A percentile compares a stretch with the other conserved stretches of the same genome.
Evolutionary conservation across 2,797 vertebrate species (phyloP).

Genomic region (Gallinago stenura): DNA sequence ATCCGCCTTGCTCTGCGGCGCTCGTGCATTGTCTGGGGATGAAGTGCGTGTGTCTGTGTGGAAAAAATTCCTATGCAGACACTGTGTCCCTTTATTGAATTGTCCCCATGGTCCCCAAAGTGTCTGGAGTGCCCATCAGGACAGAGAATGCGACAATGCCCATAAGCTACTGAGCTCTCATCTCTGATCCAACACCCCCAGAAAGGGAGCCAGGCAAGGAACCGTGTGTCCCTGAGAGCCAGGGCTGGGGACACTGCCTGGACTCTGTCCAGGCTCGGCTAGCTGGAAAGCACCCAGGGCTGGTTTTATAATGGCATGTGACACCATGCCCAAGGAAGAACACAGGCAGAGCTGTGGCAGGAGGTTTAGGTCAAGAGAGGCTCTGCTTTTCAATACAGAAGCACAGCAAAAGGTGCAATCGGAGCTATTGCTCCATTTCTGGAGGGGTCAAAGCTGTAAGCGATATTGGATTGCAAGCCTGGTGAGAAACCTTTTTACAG

Average conservation of each 20-base stretch:
- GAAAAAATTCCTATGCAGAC: slow-evolving; percentile 49
- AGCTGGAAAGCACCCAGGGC: slow-evolving; percentile 6
- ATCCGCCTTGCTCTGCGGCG: not conserved
- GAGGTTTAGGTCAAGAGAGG: not conserved
- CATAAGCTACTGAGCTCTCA: slow-evolving; percentile 25
- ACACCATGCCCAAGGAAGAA: not conserved
- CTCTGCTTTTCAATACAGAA: not conserved
- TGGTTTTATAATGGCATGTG: not conserved
- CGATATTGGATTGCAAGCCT: not conserved
- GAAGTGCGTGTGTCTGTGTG: not conserved
- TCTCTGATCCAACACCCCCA: slow-evolving; percentile 14
- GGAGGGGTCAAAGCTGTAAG: not conserved
- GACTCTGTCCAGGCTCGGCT: not conserved
- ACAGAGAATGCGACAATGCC: slow-evolving; percentile 11
- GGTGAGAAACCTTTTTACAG: not conserved
- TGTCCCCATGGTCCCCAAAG: slow-evolving; percentile 11
- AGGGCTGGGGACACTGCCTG: not conserved
- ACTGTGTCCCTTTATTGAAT: slow-evolving; percentile 29
- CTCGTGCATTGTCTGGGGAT: slow-evolving; percentile 42
- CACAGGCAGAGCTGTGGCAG: not conserved
- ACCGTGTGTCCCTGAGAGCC: not conserved
- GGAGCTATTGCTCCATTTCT: not conserved
- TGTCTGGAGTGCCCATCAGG: not conserved
- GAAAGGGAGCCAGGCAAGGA: slow-evolving; percentile 17
- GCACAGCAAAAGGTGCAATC: not conserved